Conservation (phyloP, 2,797 vertebrate genomes). For the Acanthurus leucopareius region DNA sequence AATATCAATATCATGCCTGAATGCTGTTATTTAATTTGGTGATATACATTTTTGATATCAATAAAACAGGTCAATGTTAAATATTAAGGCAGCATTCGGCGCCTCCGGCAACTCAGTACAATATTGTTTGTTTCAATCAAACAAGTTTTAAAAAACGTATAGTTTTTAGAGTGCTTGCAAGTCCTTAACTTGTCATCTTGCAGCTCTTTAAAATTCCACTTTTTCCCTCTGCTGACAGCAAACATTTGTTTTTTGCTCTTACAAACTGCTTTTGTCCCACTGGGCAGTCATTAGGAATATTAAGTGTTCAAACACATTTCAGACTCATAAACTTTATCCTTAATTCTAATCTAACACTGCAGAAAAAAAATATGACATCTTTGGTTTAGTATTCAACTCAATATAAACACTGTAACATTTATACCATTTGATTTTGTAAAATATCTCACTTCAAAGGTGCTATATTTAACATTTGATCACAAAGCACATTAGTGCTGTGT, state of each 20-base stretch:
- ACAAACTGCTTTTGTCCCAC: background rate
- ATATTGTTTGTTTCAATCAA: background rate
- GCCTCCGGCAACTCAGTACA: background rate
- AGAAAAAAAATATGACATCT: background rate
- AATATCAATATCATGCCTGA: background rate
- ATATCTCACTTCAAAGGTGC: no score
- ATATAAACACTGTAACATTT: background rate
- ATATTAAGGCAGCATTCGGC: background rate
- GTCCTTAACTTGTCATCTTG: background rate
- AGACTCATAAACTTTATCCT: constrained; percentile 2
- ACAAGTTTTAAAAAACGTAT: background rate
- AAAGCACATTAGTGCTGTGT: no score
- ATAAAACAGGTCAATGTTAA: background rate
- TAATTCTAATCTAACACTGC: background rate
- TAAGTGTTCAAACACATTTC: background rate
- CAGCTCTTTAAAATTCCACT: background rate
- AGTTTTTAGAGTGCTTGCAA: background rate
- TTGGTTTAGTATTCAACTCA: background rate
- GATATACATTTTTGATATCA: background rate
- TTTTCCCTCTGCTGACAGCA: background rate
- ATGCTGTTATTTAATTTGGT: no score
- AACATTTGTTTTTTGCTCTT: background rate
- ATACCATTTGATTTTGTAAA: no score
- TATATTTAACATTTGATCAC: no score
- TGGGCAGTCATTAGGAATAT: background rate